Conservation (phyloP, 2,888 invertebrate genomes). For the Oscheius sp. region DNA sequence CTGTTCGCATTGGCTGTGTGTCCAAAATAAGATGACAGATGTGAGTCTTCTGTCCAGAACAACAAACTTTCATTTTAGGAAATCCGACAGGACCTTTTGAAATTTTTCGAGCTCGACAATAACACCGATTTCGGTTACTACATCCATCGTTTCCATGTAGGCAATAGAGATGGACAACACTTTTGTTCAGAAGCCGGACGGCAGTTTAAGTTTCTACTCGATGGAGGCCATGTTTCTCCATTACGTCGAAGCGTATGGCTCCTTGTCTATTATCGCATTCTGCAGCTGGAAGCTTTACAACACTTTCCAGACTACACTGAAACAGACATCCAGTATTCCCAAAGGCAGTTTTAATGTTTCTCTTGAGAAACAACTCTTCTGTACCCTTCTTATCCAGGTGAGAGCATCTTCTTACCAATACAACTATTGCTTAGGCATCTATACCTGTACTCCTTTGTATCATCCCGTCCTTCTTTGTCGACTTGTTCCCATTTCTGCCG, state of each 20-base stretch:
- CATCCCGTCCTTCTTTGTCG: too few species aligned
- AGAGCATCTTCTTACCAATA: too few species aligned
- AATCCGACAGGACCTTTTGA: neutral
- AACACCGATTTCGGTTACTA: neutral
- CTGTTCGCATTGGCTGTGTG: conserved; percentile 23
- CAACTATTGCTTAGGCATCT: too few species aligned
- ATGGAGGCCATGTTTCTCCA: conserved; percentile 9
- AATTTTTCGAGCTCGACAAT: conserved; percentile 11
- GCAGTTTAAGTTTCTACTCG: neutral
- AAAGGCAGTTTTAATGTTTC: too few species aligned
- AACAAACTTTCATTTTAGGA: conserved; percentile 1
- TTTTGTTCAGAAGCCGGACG: conserved; percentile 6
- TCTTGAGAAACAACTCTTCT: too few species aligned
- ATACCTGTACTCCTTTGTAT: too few species aligned
- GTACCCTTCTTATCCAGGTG: too few species aligned
- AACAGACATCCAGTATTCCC: too few species aligned
- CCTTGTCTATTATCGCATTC: conserved; percentile 7
- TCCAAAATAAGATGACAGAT: neutral
- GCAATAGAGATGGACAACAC: neutral
- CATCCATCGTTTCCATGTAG: neutral
- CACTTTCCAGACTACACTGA: neutral
- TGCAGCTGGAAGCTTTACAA: conserved; percentile 20
- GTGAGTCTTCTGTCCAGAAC: neutral
- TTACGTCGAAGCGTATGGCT: conserved; percentile 19
- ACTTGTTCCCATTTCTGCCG: too few species aligned